These are phyloP conservation scores for Papilio glaucus DNA, from an alignment of 1,140 invertebrate species.

Conservation along the genomic window DNA sequence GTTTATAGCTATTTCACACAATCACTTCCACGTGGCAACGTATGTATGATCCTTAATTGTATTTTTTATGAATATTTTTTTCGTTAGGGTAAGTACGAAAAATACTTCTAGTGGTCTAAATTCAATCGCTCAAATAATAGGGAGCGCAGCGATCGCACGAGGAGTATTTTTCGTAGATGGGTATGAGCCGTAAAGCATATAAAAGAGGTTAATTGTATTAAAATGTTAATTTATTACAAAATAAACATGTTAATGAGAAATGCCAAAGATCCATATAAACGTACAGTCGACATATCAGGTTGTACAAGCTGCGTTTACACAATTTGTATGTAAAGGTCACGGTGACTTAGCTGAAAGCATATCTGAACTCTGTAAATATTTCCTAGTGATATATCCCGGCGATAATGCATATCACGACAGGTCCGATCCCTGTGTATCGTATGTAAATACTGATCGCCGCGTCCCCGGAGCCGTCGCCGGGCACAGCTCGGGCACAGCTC, in stretches of 20 bases:
- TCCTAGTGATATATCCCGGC: slow-evolving; percentile 78
- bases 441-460: slow-evolving; percentile 50
- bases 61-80: slow-evolving; percentile 16
- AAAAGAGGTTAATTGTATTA: slow-evolving; percentile 32
- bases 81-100: neutral
- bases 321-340: slow-evolving; percentile 43
- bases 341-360: slow-evolving; percentile 48
- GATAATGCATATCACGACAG: slow-evolving; percentile 78
- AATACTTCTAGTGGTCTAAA: neutral
- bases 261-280: slow-evolving; percentile 32
- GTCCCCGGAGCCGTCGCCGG: slow-evolving; percentile 33
- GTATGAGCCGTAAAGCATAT: slow-evolving; percentile 22
- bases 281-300: slow-evolving; percentile 46
- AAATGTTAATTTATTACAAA: slow-evolving; percentile 40
- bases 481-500: too few species aligned
- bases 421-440: slow-evolving; percentile 68
- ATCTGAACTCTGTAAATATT: slow-evolving; percentile 64
- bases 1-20: neutral
- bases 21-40: neutral
- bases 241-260: slow-evolving; percentile 38
- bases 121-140: neutral
- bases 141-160: neutral
- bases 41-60: slow-evolving; percentile 17
- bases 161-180: neutral
- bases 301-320: slow-evolving; percentile 44